A percentile compares a stretch with the other conserved stretches of the same genome.
phyloP scores from a whole-genome alignment of 2,888 invertebrate species.

The Pterobdella sp. region DNA sequence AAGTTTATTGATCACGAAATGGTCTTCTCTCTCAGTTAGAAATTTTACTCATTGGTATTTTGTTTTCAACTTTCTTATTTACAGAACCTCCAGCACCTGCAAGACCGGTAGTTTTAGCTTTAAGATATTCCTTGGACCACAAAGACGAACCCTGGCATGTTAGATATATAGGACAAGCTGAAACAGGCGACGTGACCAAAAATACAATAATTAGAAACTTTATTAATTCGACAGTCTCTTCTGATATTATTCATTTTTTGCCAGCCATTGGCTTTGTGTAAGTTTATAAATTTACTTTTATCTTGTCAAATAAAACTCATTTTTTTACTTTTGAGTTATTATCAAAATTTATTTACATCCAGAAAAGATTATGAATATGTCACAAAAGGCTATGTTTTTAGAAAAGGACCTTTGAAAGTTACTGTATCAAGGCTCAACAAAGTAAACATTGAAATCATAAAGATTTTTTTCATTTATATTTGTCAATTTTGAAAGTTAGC shows the following conservation, averaged over 20 bases:
- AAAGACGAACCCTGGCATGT: conserved; percentile 77
- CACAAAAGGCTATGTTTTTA: conserved; percentile 84
- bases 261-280: conserved; percentile 69
- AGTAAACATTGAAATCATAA: conserved; percentile 43
- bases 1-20: conserved; percentile 88
- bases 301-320: not conserved
- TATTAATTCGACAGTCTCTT: conserved; percentile 83
- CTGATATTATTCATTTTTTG: conserved; percentile 79
- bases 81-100: conserved; percentile 30
- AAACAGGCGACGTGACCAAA: conserved; percentile 70
- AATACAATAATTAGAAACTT: conserved; percentile 84
- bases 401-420: conserved; percentile 92
- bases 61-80: conserved; percentile 2
- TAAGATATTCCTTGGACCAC: conserved; percentile 73
- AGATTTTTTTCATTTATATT: not conserved
- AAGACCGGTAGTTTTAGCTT: conserved; percentile 52
- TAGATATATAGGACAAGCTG: conserved; percentile 82
- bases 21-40: conserved; percentile 54
- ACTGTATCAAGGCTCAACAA: conserved; percentile 89
- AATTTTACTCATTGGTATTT: conserved; percentile 9
- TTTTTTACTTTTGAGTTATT: not conserved
- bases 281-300: conserved; percentile 29
- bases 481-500: conserved; percentile 55
- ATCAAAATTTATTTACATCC: conserved; percentile 30
- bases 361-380: conserved; percentile 84